A percentile compares a stretch with the other conserved stretches of the same genome.
Conservation (phyloP, 2,888 invertebrate genomes). For the Nephrotoma flavescens region DNA sequence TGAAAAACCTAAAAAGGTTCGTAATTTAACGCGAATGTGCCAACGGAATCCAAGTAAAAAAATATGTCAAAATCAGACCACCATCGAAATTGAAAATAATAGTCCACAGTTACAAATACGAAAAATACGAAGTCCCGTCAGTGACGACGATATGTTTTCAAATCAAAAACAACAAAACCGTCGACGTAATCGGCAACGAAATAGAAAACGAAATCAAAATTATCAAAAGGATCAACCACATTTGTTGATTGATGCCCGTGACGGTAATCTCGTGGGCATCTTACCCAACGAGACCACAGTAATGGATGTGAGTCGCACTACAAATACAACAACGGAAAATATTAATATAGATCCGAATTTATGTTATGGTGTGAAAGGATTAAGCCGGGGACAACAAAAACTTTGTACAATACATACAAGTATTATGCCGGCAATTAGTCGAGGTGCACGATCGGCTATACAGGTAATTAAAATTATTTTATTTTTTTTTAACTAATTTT, state of each 20-base stretch:
- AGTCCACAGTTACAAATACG: not conserved
- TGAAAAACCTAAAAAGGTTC: conserved; percentile 10
- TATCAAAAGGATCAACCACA: conserved; percentile 10
- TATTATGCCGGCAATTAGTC: conserved; percentile 32
- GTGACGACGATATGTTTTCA: not conserved
- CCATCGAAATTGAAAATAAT: not conserved
- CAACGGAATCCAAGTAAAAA: conserved; percentile 9
- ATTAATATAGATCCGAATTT: conserved; percentile 25
- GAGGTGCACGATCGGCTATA: conserved; percentile 30
- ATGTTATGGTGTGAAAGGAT: conserved; percentile 26
- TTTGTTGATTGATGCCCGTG: not conserved
- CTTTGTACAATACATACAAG: conserved; percentile 28
- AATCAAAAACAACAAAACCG: conserved; percentile 12
- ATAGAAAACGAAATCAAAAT: conserved; percentile 22
- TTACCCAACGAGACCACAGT: not conserved
- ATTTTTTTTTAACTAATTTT: conserved; percentile 1
- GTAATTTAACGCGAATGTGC: conserved; percentile 13
- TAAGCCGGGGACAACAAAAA: conserved; percentile 29
- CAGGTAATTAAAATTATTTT: conserved; percentile 22
- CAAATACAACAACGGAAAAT: not conserved
- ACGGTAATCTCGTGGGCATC: not conserved
- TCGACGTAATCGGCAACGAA: conserved; percentile 13
- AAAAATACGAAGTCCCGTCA: conserved; percentile 12
- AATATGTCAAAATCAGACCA: not conserved
- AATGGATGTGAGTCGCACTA: not conserved